Evolutionary conservation across 2,113 vertebrate genomes (phyloP), one percentile per base, ranked within the genome.

Genomic region (Proterorhinus semilunaris): DNA sequence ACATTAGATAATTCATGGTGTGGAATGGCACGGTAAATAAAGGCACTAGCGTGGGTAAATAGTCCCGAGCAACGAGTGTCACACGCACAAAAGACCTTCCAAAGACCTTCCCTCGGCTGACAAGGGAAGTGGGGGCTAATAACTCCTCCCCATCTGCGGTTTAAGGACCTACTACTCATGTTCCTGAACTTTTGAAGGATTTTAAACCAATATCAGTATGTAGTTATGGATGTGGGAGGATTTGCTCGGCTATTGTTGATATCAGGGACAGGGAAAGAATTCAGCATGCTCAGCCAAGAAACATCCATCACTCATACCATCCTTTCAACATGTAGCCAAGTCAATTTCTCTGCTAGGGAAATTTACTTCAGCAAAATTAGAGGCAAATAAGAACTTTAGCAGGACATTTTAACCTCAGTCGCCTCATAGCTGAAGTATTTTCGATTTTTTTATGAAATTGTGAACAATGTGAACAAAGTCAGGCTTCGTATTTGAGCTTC

Each of bases 1-100:
- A 89, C 90, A 88, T 90, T 86, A 88, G 87, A 86, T 90, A 92
- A 90, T 93, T 90, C 80, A 91, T 83, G 79, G 82, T 80, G 80
- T 88, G 83, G 80, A 91, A 89, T 88, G 46, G 53, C 62, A 81
- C 79, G 65, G 88, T 91, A 91, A 92, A 92, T 92, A 90, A 92
- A 85, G 85, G 84, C 76, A 75, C 76, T 74, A 78, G 85, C 53
- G 72, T 76, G 72, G 82, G 87, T 91, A 91, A 92, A 91, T 89
- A 92, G 83, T 87, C 81, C 68, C 66, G 74, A 57, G 83, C 83
- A 80, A 77, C 86, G 82, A 87, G 80, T 89, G 79, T 89, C 87
- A 90, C 43, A 83, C 82, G 76, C 76, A 83, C 81, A 86, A 86
- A 90, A 89, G 91, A 87, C 88, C 88, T 90, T 90, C 81, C 51